These are phyloP conservation scores for Hypomesus transpacificus DNA, from an alignment of 2,113 vertebrate species.

Conservation along the genomic window DNA sequence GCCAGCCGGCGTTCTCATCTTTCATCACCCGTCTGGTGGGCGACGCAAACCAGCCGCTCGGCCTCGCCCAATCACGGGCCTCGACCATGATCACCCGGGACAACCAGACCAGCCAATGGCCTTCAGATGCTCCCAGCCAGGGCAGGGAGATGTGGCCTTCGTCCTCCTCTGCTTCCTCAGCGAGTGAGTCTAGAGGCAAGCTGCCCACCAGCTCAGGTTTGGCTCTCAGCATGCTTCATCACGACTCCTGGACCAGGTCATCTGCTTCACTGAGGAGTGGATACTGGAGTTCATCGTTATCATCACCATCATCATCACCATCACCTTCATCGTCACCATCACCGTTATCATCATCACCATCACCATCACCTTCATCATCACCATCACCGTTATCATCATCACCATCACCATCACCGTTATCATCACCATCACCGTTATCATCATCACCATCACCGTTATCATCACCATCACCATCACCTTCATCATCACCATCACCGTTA, in stretches of 20 bases:
- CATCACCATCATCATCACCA: conserved; percentile 22
- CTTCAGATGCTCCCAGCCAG: conserved; percentile 66
- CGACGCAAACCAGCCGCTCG: conserved; percentile 57
- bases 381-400: conserved; percentile 10
- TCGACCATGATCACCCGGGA: conserved; percentile 70
- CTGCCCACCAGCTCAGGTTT: conserved; percentile 80
- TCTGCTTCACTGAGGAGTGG: conserved; percentile 3
- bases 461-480: not conserved
- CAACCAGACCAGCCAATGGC: conserved; percentile 72
- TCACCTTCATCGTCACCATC: conserved; percentile 1
- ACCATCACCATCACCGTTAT: not conserved
- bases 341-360: not conserved
- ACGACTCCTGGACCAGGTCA: not conserved
- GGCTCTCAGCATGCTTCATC: conserved; percentile 66
- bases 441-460: not conserved
- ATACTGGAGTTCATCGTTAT: conserved; percentile 37
- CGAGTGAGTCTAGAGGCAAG: conserved; percentile 58
- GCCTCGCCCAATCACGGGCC: conserved; percentile 68
- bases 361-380: conserved; percentile 19
- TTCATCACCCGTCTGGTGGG: conserved; percentile 69
- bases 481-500: not conserved
- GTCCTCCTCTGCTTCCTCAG: conserved; percentile 44
- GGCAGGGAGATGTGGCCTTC: conserved; percentile 62
- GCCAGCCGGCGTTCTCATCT: conserved; percentile 69
- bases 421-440: conserved; percentile 17